Base-by-base conservation (phyloP, 2,113 vertebrate species). In the Notothenia rossii region DNA sequence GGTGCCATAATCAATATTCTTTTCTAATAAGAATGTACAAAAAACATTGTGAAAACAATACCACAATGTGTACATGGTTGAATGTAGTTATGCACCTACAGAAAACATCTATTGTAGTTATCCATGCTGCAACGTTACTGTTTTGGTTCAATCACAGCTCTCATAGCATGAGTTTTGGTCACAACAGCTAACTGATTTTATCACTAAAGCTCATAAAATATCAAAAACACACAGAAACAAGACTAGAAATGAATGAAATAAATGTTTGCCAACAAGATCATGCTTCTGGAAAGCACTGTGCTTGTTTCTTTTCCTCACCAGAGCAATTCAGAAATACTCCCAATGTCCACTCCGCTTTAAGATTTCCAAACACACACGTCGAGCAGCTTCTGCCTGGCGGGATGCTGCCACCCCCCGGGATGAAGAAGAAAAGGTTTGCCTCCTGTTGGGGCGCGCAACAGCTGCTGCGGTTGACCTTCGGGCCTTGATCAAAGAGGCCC, bases 401-500 rank as follows among this genome's bases (percentile, higher is more conserved):
- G 79, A 76, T 56, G 72, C 82, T 10, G 25, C 22, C 5, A 5
- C n/a, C 61, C 75, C 75, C 61, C 9, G 49, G 75, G 75, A 63
- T 11, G 79, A 72, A 49, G 82, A 85, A 79, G 82, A 79, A 82
- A 82, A 87, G 86, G 55, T 75, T 67, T 8, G 55, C 46, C 54
- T 83, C 77, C 69, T 63, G 53, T 85, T 14, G 40, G 56, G 66
- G 25, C 56, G 20, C 40, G 17, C 63, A 85, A 69, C 93, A 92
- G 92, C 87, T 93, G 91, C 75, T 91, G 36, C n/a, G 12, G 46
- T 90, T 92, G 93, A 94, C 92, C 94, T 94, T 90, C 88, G 33
- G 65, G 76, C 88, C 87, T 61, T 83, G 91, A 95, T 95, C 92
- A 94, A 92, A 94, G 91, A 83, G 82, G 43, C 55, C 79, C 51